These are phyloP conservation scores for Pogonocherus hispidulus DNA, from an alignment of 2,888 invertebrate species.

Conservation along the genomic window DNA sequence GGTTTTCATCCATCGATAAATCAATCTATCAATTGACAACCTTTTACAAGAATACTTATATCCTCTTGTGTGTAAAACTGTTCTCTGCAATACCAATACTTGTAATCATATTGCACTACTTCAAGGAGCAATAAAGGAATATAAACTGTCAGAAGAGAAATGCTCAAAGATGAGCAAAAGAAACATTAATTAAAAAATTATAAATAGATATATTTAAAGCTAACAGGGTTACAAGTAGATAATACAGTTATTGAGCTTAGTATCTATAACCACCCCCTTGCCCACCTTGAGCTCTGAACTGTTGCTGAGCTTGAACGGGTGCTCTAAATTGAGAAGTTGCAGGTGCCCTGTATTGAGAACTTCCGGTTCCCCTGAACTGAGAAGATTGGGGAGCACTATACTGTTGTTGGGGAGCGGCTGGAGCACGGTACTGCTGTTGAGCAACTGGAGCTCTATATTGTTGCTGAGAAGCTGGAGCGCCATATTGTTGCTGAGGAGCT, in stretches of 20 bases:
- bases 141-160: no score
- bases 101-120: no score
- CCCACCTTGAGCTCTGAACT: constrained; percentile 13
- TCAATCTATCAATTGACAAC: no score
- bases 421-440: background rate
- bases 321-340: background rate
- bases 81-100: no score
- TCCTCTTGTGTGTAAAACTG: no score
- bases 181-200: constrained; percentile 7
- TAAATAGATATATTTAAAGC: constrained; percentile 24
- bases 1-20: no score
- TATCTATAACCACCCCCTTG: constrained; percentile 28
- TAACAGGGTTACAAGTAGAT: background rate
- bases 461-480: constrained; percentile 1
- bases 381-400: background rate
- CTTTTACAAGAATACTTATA: no score
- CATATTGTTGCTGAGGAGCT: constrained; percentile 3
- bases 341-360: constrained; percentile 2
- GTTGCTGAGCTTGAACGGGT: constrained; percentile 5
- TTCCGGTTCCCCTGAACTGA: background rate
- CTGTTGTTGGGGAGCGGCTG: constrained; percentile 5
- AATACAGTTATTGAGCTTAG: background rate
- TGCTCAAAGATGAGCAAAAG: no score
- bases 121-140: no score
- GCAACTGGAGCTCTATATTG: background rate